Conservation (phyloP, 2,888 invertebrate genomes). For the Agrochola litura region DNA sequence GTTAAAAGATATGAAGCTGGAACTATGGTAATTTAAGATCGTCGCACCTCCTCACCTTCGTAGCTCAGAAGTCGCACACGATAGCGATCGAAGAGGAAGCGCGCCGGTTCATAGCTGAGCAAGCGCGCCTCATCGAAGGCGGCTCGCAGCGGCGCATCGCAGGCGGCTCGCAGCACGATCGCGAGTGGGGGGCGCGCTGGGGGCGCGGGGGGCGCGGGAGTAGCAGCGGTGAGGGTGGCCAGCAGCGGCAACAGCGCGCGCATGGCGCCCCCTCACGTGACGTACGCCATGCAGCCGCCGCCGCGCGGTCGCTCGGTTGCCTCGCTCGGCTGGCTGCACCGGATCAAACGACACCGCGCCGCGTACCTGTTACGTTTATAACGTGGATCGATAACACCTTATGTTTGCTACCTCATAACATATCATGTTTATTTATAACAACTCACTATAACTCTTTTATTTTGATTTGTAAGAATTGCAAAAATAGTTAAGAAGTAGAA, state of each 20-base stretch:
- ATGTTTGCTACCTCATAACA: not conserved
- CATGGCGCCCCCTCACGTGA: conserved; percentile 77
- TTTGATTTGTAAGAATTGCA: not conserved
- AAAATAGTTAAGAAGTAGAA: not conserved
- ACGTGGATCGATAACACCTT: conserved; percentile 40
- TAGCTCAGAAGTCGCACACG: conserved; percentile 65
- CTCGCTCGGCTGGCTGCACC: conserved; percentile 70
- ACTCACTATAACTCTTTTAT: not conserved
- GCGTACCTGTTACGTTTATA: conserved; percentile 53
- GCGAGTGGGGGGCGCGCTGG: conserved; percentile 57
- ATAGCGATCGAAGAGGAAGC: conserved; percentile 31
- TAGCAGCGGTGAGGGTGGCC: conserved; percentile 67
- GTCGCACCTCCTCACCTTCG: conserved; percentile 67
- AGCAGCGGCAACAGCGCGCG: conserved; percentile 75
- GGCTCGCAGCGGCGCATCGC: conserved; percentile 64
- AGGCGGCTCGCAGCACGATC: conserved; percentile 80
- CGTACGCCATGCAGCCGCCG: conserved; percentile 68
- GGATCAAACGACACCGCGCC: conserved; percentile 73
- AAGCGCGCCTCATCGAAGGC: conserved; percentile 64
- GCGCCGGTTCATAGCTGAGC: conserved; percentile 58
- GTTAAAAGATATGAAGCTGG: no score
- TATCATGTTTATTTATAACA: not conserved
- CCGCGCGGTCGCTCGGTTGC: conserved; percentile 69
- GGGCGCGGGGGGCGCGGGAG: conserved; percentile 23
- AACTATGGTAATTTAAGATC: not conserved